Percentiles rank a stretch among this genome's conserved stretches.
These are phyloP conservation scores for Solea senegalensis DNA, from an alignment of 2,113 vertebrate species.

Conservation along the genomic window DNA sequence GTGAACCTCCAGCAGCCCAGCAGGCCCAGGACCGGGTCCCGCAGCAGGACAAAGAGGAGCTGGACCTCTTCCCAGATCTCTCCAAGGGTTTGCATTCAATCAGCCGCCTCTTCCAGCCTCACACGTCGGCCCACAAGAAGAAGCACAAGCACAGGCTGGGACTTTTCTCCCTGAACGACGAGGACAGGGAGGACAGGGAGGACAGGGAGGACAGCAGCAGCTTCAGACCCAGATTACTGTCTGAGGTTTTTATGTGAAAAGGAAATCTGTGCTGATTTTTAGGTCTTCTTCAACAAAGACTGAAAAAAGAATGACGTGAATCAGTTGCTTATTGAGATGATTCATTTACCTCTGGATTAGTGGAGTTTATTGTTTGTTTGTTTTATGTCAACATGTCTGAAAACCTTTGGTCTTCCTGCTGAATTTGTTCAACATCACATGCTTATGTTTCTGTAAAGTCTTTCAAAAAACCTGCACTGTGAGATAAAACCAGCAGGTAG, in stretches of 20 bases:
- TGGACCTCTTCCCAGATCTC: conserved; percentile 82
- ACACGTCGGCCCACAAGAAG: conserved; percentile 75
- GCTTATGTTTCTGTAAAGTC: neutral
- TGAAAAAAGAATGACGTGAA: too few relatives aligned
- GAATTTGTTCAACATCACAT: too few relatives aligned
- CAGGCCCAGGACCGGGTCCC: neutral
- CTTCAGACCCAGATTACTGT: conserved; percentile 53
- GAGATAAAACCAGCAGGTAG: neutral
- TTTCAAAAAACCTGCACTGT: neutral
- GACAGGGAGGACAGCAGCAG: conserved; percentile 10
- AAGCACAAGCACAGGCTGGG: conserved; percentile 82
- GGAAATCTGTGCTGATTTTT: too few relatives aligned
- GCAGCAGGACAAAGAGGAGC: conserved; percentile 78
- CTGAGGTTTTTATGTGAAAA: conserved; percentile 68
- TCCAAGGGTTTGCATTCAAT: conserved; percentile 85
- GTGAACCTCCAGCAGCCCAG: conserved; percentile 60
- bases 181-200: conserved; percentile 59
- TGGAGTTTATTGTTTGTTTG: too few relatives aligned
- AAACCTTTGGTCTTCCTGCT: too few relatives aligned
- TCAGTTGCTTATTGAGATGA: too few relatives aligned
- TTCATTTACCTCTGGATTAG: too few relatives aligned
- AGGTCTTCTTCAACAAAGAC: too few relatives aligned
- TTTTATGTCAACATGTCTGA: too few relatives aligned
- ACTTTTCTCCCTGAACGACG: conserved; percentile 73
- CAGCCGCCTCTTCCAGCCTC: conserved; percentile 86